Base-by-base conservation (phyloP, 1,140 invertebrate species). In the Drosophila insularis region DNA sequence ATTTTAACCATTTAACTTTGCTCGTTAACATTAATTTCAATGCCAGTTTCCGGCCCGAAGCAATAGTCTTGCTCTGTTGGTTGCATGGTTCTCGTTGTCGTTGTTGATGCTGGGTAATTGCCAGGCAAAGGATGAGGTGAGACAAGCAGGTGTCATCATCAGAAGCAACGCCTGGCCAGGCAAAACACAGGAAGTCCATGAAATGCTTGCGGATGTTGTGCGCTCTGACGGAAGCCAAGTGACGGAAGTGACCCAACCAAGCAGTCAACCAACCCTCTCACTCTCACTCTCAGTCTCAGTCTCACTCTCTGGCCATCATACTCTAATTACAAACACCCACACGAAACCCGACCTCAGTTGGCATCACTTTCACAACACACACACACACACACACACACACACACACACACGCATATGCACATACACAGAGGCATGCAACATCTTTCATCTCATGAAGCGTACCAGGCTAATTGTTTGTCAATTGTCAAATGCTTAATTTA, bases 11-110 rank as follows among this genome's bases (percentile, higher is more conserved):
- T 78, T 78, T 78, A 75, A 76, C 68, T 78, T 78, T 66, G 60
- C 76, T 78, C 76, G 76, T 78, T 78, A 79, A 75, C 73, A 76
- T 79, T 79, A 79, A 79, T 79, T 76, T 79, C 60, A 64, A 58
- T 65, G 65, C 53, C 76, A 68, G 73, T 68, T 79, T 76, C 73
- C 76, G 68, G 63, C 71, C 58, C 17, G 58, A 7, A 35, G 43
- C 43, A 19, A 10, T 50, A 21, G 17, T 46, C 43, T 19, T 46
- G 43, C 43, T 46, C 43, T 19, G 43, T 50, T 50, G 43, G 27
- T 27, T 27, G 27, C 27, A 27, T 27, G 27, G 27, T 6, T 27
- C 27, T 19, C 19, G 43, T 21, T 50, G 43, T 19, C 11, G 43
- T 21, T 50, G 43, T 21, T 50, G 43, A 50, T 50, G 32, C 56